Base-by-base conservation (phyloP, 1,140 invertebrate species). In the Drosophila truncata region DNA sequence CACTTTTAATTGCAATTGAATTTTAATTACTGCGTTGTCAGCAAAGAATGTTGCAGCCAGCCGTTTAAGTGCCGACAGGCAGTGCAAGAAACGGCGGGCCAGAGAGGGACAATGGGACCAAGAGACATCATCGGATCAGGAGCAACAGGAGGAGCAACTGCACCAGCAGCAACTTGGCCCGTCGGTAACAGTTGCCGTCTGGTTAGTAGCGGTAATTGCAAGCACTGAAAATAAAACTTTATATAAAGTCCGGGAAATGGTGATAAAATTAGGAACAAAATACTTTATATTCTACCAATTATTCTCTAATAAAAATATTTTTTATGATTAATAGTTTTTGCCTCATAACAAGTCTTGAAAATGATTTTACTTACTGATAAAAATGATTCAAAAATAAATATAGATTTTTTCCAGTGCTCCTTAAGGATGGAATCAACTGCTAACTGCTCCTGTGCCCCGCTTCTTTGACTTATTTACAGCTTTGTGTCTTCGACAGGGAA, bases 21-120 rank as follows among this genome's bases (percentile, higher is more conserved):
- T 91, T 91, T 88, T 91, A 91, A 91, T 91, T 91, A 91, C 81
- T 84, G 81, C 90, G 88, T 88, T 91, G 88, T 91, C 88, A 91
- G 84, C 88, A 85, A 85, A 85, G 90, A 88, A 91, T 83, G 88
- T 82, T 88, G 88, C 80, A 91, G 74, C 67, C 69, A 59, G 64
- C 60, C 71, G 80, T 71, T 90, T 90, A 90, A 90, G 81, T 85
- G 85, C 78, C 69, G 82, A 63, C 82, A 86, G 37, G 29, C 58
- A 79, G 60, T 46, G 44, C 47, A 50, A 39, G 37, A 55, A 55
- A 11, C 20, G 37, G 31, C 14, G 52, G 20, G 52, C 20, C 20
- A 35, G 20, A 67, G 29, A 31, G 46, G 62, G 49, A 84, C 72
- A 63, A 76, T 81, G 62, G 47, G 57, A 54, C 31, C 13, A 8